Conservation (phyloP, 2,113 vertebrate species). For the Odocoileus virginianus region DNA sequence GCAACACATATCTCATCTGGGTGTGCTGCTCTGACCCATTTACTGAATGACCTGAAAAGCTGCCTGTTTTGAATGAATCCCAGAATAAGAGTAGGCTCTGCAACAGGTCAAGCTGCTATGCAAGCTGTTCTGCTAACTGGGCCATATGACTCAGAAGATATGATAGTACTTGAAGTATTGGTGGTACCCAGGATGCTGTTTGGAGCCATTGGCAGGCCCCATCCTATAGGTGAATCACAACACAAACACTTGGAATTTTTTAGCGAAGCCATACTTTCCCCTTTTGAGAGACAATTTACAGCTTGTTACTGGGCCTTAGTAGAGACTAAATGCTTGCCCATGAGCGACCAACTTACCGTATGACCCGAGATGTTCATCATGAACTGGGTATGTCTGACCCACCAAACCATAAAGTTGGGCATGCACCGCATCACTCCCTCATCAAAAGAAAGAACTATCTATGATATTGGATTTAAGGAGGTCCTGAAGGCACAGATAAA, state of each 20-base stretch:
- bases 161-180: neutral
- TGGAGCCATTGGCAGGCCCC: neutral
- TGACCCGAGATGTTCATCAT: neutral
- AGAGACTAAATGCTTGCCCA: neutral
- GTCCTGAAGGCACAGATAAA: neutral
- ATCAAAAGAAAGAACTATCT: neutral
- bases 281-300: neutral
- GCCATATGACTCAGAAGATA: slow-evolving; percentile 24
- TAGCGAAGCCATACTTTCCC: neutral
- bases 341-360: neutral
- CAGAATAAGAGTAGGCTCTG: neutral
- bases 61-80: slow-evolving; percentile 23
- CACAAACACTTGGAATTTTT: neutral
- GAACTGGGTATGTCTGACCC: neutral
- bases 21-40: neutral
- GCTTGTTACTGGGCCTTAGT: neutral
- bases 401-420: neutral
- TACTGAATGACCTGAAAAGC: slow-evolving; percentile 42
- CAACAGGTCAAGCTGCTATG: slow-evolving; percentile 2
- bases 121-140: slow-evolving; percentile 34
- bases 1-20: neutral
- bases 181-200: neutral
- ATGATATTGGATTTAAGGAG: neutral
- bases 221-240: neutral
- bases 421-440: neutral